A percentile compares a stretch with the other conserved stretches of the same genome.
phyloP scores from a whole-genome alignment of 1,140 invertebrate genomes.

The Rhynchophorus ferrugineus region DNA sequence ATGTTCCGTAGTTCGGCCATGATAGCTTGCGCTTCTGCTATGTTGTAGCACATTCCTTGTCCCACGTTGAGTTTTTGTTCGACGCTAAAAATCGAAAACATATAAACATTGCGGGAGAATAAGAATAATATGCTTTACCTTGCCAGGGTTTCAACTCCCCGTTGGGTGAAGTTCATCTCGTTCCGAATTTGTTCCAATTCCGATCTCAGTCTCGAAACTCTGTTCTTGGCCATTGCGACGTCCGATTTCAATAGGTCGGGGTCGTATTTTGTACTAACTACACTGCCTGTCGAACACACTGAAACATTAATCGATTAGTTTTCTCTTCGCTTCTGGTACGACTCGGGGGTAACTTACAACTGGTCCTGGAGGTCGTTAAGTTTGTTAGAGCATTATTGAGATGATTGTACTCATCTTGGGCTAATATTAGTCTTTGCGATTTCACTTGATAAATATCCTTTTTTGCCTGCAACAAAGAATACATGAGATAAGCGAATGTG shows the following conservation, averaged over 20 bases:
- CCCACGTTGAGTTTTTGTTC: slow-evolving; percentile 82
- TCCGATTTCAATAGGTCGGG: slow-evolving; percentile 89
- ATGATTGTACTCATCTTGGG: slow-evolving; percentile 93
- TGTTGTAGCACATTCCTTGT: slow-evolving; percentile 80
- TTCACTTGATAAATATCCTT: slow-evolving; percentile 95
- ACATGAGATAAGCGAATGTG: no score
- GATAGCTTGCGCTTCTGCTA: slow-evolving; percentile 88
- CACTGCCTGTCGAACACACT: slow-evolving; percentile 89
- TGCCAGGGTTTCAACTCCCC: slow-evolving; percentile 84
- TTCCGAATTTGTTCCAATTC: slow-evolving; percentile 87
- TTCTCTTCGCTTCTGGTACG: background rate
- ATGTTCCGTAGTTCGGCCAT: slow-evolving; percentile 88
- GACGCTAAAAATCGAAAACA: slow-evolving; percentile 52
- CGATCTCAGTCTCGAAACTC: slow-evolving; percentile 80
- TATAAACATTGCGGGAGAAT: background rate
- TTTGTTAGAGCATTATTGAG: slow-evolving; percentile 81
- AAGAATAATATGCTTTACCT: slow-evolving; percentile 54
- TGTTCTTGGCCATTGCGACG: slow-evolving; percentile 77
- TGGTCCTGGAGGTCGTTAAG: slow-evolving; percentile 73
- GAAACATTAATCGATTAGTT: slow-evolving; percentile 19
- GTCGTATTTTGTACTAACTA: slow-evolving; percentile 86
- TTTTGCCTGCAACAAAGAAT: slow-evolving; percentile 73
- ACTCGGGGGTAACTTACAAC: slow-evolving; percentile 58
- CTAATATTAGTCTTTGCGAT: slow-evolving; percentile 82
- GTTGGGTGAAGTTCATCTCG: slow-evolving; percentile 85